These are phyloP conservation scores for Hydraecia micacea DNA, from an alignment of 2,888 invertebrate species.

Conservation along the genomic window DNA sequence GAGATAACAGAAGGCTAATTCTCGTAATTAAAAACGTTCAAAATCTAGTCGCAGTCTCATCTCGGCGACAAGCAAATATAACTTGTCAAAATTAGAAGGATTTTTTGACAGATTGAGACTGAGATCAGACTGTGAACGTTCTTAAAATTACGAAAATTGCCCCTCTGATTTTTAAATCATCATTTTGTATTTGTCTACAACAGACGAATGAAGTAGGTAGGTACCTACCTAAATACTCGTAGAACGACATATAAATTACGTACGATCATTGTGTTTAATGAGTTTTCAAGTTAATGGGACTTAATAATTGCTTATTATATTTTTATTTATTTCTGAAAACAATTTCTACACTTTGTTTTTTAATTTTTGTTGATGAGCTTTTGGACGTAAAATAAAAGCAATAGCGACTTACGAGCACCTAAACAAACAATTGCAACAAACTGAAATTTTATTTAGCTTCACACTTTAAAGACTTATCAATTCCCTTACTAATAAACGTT, in stretches of 20 bases:
- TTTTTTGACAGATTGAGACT: too few relatives aligned
- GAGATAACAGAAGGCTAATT: too few relatives aligned
- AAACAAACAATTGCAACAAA: not conserved
- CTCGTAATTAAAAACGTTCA: too few relatives aligned
- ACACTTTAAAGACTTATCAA: too few relatives aligned
- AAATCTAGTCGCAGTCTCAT: too few relatives aligned
- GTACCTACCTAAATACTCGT: not conserved
- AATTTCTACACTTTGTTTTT: not conserved
- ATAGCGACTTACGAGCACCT: not conserved
- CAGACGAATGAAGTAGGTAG: not conserved
- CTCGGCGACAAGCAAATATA: too few relatives aligned
- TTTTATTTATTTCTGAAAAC: not conserved
- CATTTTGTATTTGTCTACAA: not conserved
- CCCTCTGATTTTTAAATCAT: not conserved
- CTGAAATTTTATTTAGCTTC: not conserved
- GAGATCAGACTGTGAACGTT: too few relatives aligned
- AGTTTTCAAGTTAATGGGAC: not conserved
- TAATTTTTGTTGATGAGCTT: not conserved
- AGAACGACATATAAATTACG: not conserved
- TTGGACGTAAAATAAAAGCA: not conserved
- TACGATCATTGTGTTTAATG: not conserved
- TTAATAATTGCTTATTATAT: not conserved
- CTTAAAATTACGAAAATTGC: too few relatives aligned
- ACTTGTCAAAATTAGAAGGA: too few relatives aligned
- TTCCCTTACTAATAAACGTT: too few relatives aligned